phyloP scores from a whole-genome alignment of 1,140 invertebrate species.

The Drosophila nigromelanica region DNA sequence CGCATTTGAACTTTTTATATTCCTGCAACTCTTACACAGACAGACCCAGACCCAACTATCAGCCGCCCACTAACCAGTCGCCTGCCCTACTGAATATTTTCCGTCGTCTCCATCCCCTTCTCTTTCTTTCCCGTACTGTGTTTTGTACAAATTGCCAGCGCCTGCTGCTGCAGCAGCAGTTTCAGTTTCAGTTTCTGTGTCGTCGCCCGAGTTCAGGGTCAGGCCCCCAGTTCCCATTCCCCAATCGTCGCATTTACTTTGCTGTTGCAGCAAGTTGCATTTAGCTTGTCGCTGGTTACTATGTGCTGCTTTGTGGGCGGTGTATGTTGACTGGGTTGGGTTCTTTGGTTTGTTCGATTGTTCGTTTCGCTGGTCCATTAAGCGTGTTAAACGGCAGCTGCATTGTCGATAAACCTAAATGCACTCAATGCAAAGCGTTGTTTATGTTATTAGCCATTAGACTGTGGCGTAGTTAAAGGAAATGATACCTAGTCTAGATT shows the following conservation, averaged over 20 bases:
- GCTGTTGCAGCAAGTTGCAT: constrained; percentile 39
- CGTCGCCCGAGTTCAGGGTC: constrained; percentile 78
- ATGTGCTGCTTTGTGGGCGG: constrained; percentile 30
- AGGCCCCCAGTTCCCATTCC: constrained; percentile 13
- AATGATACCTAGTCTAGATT: background rate
- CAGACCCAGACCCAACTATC: constrained; percentile 15
- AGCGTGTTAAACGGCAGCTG: constrained; percentile 58
- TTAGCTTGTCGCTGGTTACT: constrained; percentile 34
- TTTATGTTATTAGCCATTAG: constrained; percentile 53
- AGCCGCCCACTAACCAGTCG: constrained; percentile 36
- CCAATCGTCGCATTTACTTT: constrained; percentile 3
- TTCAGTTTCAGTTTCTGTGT: constrained; percentile 57
- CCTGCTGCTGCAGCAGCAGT: constrained; percentile 18
- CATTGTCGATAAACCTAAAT: constrained; percentile 62
- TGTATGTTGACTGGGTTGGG: constrained; percentile 24
- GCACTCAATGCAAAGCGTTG: constrained; percentile 54
- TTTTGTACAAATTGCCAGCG: constrained; percentile 58
- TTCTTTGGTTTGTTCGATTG: constrained; percentile 23
- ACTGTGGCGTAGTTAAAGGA: constrained; percentile 8
- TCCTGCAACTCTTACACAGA: constrained; percentile 38
- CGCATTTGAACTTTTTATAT: constrained; percentile 73
- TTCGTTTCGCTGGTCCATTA: constrained; percentile 59
- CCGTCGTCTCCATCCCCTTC: background rate
- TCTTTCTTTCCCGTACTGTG: constrained; percentile 17
- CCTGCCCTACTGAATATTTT: constrained; percentile 23